These are phyloP conservation scores for Tympanuchus pallidicinctus DNA, from an alignment of 2,113 vertebrate genomes.

Conservation along the genomic window DNA sequence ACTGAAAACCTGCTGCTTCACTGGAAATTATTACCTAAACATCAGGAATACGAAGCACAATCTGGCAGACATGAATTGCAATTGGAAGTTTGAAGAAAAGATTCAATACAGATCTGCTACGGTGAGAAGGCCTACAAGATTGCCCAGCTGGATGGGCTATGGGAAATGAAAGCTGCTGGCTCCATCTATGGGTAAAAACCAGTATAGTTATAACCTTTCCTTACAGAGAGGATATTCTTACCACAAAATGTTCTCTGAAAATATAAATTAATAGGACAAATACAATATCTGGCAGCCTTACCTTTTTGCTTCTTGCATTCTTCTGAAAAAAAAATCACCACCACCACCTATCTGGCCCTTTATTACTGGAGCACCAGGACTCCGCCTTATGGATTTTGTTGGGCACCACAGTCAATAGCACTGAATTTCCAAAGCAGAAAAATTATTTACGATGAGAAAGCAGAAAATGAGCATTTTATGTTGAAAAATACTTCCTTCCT, in stretches of 20 bases:
- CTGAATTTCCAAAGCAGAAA: neutral
- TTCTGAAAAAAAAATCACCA: neutral
- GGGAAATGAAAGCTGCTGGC: conserved; percentile 48
- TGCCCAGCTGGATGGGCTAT: neutral
- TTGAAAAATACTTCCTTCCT: neutral
- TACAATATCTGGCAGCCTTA: neutral
- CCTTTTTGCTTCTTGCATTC: neutral
- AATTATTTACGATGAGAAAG: neutral
- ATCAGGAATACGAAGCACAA: rapidly evolving
- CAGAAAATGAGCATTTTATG: neutral
- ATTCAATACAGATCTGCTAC: neutral
- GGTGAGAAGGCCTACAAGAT: neutral
- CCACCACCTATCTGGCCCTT: neutral
- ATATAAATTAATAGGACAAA: neutral
- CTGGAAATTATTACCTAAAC: neutral
- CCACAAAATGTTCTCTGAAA: neutral
- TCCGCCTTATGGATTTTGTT: neutral
- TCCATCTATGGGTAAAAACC: conserved; percentile 64
- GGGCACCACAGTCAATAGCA: neutral
- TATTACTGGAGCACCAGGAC: neutral
- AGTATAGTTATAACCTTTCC: neutral
- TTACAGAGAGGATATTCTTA: neutral
- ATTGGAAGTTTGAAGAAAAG: neutral
- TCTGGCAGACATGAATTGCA: neutral
- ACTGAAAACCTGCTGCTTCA: neutral